Evolutionary conservation across 2,888 invertebrate species (phyloP).

Genomic region (Heteromyza rotundicornis): DNA sequence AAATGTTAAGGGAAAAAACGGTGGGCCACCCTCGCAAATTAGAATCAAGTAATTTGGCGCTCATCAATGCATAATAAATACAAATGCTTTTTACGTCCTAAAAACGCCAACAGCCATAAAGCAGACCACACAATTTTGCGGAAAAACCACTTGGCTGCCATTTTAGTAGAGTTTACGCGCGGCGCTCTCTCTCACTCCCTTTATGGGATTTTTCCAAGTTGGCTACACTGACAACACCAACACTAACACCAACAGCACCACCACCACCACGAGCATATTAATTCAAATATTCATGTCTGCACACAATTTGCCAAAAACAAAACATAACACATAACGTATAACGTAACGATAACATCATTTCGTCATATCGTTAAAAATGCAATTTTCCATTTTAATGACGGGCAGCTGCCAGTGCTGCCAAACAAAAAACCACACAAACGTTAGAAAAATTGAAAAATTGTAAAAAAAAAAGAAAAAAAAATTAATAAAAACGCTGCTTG

Average conservation of each 20-base stretch:
- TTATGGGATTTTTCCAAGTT: not conserved
- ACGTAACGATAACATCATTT: constrained; percentile 33
- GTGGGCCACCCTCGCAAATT: not conserved
- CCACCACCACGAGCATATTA: constrained; percentile 16
- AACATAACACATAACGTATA: constrained; percentile 8
- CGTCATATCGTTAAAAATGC: constrained; percentile 38
- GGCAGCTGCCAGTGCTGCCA: not conserved
- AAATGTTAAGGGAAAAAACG: constrained; percentile 1
- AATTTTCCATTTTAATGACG: constrained; percentile 24
- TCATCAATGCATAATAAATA: constrained; percentile 25
- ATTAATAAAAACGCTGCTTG: no score
- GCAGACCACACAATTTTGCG: not conserved
- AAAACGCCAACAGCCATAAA: not conserved
- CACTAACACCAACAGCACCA: not conserved
- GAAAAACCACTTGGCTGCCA: not conserved
- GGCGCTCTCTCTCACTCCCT: no score
- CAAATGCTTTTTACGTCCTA: not conserved
- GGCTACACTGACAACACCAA: not conserved
- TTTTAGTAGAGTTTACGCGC: no score
- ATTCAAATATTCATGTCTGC: constrained; percentile 31
- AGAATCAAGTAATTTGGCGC: constrained; percentile 18
- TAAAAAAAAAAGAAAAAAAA: not conserved
- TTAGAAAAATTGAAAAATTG: not conserved
- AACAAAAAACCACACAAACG: no score
- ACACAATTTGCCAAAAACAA: constrained; percentile 29